Base-by-base conservation (phyloP, 2,888 invertebrate genomes). In the Dynastes hyllus region DNA sequence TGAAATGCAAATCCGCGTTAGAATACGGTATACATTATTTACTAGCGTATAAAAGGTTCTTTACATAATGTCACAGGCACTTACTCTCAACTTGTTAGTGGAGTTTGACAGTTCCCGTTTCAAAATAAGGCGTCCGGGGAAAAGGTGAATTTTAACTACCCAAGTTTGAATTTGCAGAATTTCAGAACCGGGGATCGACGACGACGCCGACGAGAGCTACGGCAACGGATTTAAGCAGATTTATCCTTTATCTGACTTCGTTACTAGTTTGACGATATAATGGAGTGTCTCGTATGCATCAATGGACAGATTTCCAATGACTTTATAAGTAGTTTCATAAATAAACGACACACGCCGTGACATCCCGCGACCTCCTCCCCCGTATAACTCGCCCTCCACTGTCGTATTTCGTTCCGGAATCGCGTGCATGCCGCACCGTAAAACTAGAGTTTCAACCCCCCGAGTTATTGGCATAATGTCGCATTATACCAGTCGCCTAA, bases 81-180 rank as follows among this genome's bases (percentile, higher is more conserved):
- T 76, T 79, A 76, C 76, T 61, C 45, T 58, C 50, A 50, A 75
- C 75, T 63, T 63, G 76, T 71, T 65, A 69, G 50, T 76, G 79
- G 75, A 80, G 80, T 82, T 82, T 82, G 81, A 81, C 81, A 80
- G 78, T 78, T 81, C 77, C 76, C 79, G 78, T 77, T 37, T 75
- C 76, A 79, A 27, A 69, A 69, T 51, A 69, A 50, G 69, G 27
- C 29, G 22, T 16, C 8, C 40, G 37, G 45, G 75, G 69, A 29
- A 40, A 79, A 78, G 78, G 81, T 81, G 82, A 81, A 82, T 81
- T 81, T 79, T 79, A 82, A 82, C 81, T 79, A 78, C 77, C 77
- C 79, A 82, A 82, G 80, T 81, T 81, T 80, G 78, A 80, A 81
- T 79, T 78, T 61, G 76, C 79, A 78, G 76, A 78, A 71, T 78